These are phyloP conservation scores for Stegophylla sp. DNA, from an alignment of 2,888 invertebrate genomes.

Conservation along the genomic window DNA sequence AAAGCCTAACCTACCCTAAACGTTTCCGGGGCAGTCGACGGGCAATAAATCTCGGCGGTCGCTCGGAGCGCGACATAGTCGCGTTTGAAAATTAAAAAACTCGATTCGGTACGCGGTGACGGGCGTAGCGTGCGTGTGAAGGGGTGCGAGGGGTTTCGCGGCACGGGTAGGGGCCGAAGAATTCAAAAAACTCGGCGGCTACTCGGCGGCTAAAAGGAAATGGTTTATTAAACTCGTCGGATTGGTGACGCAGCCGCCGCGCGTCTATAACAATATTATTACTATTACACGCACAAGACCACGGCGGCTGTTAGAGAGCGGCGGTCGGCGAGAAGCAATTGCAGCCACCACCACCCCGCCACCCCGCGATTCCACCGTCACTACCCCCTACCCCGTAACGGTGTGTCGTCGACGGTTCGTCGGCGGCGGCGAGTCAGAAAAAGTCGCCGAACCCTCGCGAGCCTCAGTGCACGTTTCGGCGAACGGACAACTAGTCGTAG, in stretches of 20 bases:
- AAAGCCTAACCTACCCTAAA: too few relatives aligned
- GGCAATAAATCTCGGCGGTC: too few relatives aligned
- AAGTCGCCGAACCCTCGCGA: background rate
- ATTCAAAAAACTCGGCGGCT: too few relatives aligned
- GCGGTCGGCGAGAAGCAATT: too few relatives aligned
- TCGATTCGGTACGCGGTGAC: too few relatives aligned
- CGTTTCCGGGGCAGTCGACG: too few relatives aligned
- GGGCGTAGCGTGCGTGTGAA: too few relatives aligned
- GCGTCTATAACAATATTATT: conserved; percentile 23
- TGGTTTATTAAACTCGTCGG: background rate
- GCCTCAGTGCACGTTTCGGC: conserved; percentile 27
- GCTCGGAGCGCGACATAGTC: too few relatives aligned
- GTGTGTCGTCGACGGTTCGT: background rate
- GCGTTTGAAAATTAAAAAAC: too few relatives aligned
- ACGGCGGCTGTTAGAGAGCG: too few relatives aligned
- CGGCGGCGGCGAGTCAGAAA: conserved; percentile 4
- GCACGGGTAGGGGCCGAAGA: too few relatives aligned
- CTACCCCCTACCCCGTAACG: background rate
- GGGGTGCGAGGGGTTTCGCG: too few relatives aligned
- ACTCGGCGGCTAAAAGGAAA: background rate
- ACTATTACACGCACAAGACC: background rate
- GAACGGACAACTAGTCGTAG: background rate
- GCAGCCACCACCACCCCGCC: background rate
- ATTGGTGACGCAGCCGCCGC: background rate
- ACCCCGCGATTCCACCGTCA: background rate